Evolutionary conservation across 2,888 invertebrate genomes (phyloP), one percentile per base, ranked within the genome.

Genomic region (Orthonychiurus folsomi): DNA sequence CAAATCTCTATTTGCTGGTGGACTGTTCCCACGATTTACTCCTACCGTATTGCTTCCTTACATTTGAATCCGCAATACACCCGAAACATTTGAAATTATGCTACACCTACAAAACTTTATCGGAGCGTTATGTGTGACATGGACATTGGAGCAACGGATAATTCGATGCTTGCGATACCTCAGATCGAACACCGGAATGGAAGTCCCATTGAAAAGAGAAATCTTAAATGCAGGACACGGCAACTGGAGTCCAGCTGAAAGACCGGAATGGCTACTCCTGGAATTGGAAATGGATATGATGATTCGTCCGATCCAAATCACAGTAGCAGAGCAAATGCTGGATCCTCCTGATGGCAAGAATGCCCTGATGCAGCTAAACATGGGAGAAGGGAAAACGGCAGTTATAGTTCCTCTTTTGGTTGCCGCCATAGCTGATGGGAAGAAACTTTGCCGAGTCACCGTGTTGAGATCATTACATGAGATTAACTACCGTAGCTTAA

Each of bases 321-420:
- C 21, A 56, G 64, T 64, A 5, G 64, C 64, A 1, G 59, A 64
- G n/a, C 21, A 57, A 24, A 64, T 64, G 64, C 50, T 53, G 21
- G 28, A 62, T 23, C 60, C 64, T 0, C 50, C 27, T 2, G 47
- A 56, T 12, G 23, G 55, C 5, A 54, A 48, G n/a, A 62, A 69
- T 57, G 56, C 61, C 12, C 63, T 68, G 9, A 60, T 64, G 63
- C 70, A 70, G 37, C 57, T 69, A 12, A 69, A 69, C 57, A 67
- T 67, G 67, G 69, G 69, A 1, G 66, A 69, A 59, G 69, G 69
- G 12, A 69, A 69, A 54, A 69, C 70, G 2, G 58, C 65, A 1
- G 65, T 70, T 12, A 70, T 70, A 50, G 63, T 66, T 1, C 70
- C 70, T 12, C 53, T 70, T 48, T 53, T 69, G 2, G 53, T 50